Evolutionary conservation across 2,113 vertebrate genomes (phyloP), one percentile per base, ranked within the genome.

Genomic region (Myotis yumanensis): DNA sequence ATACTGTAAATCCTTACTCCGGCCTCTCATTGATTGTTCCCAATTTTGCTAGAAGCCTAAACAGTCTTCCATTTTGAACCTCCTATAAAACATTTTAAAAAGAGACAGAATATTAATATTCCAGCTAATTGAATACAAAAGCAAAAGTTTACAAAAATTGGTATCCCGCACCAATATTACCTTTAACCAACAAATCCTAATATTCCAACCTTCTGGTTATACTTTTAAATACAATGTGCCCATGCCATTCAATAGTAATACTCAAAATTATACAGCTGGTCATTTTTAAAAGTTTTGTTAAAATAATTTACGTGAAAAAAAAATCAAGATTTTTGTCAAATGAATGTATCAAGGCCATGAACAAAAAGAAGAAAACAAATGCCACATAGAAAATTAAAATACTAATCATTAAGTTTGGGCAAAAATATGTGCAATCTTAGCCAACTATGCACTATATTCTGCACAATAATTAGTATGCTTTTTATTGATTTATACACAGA

Each of bases 1-100:
- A 90, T 69, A 85, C 95, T 96, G 54, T 81, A 96, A 94, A 97
- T 97, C 96, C 99, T 99, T 98, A 99, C 99, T 99, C 99, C 96
- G 99, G 99, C 93, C 99, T 99, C 98, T 99, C 99, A 95, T 99
- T 99, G 98, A 99, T 99, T 98, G 99, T 99, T 99, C 99, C 99
- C 99, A 99, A 96, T 98, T 99, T 99, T 97, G 99, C 99, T 98
- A 99, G 98, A 88, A 99, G 99, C 90, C 99, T 99, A 98, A 99
- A 99, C 97, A 99, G 99, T 97, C 99, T 99, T 97, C 99, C 99
- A 95, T 99, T 99, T 96, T 99, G 99, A 96, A 99, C 99, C 96
- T 99, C 99, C 99, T 99, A 97, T 43, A 98, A 98, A 97, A 98
- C 75, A 98, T 95, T 97, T 96, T 94, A 93, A 93, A 97, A 79